A percentile compares a stretch with the other conserved stretches of the same genome.
phyloP scores from a whole-genome alignment of 1,140 invertebrate species.

The Drosophila aff. region DNA sequence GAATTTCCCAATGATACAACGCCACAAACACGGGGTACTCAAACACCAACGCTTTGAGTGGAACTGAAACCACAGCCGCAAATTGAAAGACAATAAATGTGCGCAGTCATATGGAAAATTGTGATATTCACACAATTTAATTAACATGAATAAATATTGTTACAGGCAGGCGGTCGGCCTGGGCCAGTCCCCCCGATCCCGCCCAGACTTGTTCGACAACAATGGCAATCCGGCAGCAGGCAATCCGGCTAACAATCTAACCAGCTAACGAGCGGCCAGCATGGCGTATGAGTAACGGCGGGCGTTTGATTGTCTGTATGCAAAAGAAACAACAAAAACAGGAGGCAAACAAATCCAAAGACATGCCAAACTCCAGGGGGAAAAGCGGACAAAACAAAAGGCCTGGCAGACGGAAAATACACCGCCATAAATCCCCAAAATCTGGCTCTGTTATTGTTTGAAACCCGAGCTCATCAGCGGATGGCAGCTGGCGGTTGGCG shows the following conservation, averaged over 20 bases:
- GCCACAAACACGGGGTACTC: slow-evolving; percentile 21
- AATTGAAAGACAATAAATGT: slow-evolving; percentile 85
- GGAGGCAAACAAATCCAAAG: slow-evolving; percentile 76
- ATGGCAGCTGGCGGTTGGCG: slow-evolving; percentile 15
- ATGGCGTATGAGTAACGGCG: slow-evolving; percentile 72
- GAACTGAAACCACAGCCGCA: slow-evolving; percentile 66
- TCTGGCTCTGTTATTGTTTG: slow-evolving; percentile 77
- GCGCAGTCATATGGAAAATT: slow-evolving; percentile 85
- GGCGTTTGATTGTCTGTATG: slow-evolving; percentile 70
- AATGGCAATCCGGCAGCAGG: slow-evolving; percentile 24
- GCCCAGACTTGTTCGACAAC: slow-evolving; percentile 53
- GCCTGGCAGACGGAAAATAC: slow-evolving; percentile 31
- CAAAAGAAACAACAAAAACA: slow-evolving; percentile 63
- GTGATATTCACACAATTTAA: slow-evolving; percentile 85
- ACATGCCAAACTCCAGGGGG: slow-evolving; percentile 34
- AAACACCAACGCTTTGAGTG: slow-evolving; percentile 2
- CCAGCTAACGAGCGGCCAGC: slow-evolving; percentile 77
- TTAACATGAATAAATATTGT: slow-evolving; percentile 85
- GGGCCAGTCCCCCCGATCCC: slow-evolving; percentile 2
- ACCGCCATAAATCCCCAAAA: slow-evolving; percentile 73
- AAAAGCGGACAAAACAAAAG: slow-evolving; percentile 58
- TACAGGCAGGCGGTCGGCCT: slow-evolving; percentile 51
- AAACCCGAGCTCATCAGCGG: slow-evolving; percentile 75
- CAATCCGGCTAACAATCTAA: slow-evolving; percentile 65
- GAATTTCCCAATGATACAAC: background rate